Percentiles rank a stretch among this genome's conserved stretches.
These are phyloP conservation scores for Cryptomyrus ogoouensis DNA, from an alignment of 2,113 vertebrate genomes.

Conservation along the genomic window DNA sequence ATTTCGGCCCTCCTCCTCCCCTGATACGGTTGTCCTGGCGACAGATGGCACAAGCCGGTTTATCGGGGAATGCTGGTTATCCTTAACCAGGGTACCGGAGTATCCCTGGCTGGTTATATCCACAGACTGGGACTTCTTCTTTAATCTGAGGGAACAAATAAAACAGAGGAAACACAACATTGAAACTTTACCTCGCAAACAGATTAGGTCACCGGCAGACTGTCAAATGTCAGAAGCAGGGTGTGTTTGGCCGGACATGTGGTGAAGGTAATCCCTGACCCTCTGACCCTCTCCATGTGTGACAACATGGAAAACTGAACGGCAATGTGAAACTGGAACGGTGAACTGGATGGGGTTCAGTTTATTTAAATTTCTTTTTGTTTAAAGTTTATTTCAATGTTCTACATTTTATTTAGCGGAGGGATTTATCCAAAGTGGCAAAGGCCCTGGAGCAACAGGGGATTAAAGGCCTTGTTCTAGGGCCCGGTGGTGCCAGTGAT, in stretches of 20 bases:
- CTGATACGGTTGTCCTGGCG: slow-evolving; percentile 48
- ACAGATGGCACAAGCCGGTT: slow-evolving; percentile 44
- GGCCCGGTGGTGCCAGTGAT: background rate
- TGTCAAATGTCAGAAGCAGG: background rate
- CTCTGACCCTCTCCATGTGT: background rate
- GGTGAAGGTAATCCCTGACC: background rate
- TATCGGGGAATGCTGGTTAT: slow-evolving; percentile 49
- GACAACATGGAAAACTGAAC: background rate
- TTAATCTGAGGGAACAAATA: slow-evolving; percentile 54
- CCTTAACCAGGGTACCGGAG: slow-evolving; percentile 52
- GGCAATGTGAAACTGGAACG: background rate
- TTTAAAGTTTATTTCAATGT: background rate
- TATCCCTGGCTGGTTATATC: slow-evolving; percentile 65
- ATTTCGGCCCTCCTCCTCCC: slow-evolving; percentile 65
- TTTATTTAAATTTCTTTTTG: too few relatives aligned
- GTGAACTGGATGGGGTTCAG: background rate
- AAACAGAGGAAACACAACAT: background rate
- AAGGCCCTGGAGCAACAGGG: background rate
- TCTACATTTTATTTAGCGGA: background rate
- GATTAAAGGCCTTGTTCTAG: background rate
- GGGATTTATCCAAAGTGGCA: background rate
- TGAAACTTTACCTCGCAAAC: background rate
- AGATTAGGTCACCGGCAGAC: background rate
- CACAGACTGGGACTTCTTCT: slow-evolving; percentile 77
- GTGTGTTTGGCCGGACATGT: background rate